Evolutionary conservation across 2,888 invertebrate species (phyloP), one percentile per base, ranked within the genome.

Genomic region (Tetropium fuscum): DNA sequence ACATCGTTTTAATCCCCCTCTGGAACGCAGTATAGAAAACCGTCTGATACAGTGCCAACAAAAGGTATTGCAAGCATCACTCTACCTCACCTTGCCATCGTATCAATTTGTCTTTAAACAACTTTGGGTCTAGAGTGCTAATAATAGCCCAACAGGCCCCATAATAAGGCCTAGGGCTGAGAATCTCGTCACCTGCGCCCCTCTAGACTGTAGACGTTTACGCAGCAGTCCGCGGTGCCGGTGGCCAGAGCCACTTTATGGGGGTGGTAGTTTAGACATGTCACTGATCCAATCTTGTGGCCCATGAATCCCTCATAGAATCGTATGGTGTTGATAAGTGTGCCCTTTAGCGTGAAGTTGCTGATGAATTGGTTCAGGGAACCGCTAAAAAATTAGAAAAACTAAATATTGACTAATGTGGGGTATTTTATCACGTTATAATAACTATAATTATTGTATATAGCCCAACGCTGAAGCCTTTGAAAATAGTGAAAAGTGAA

Each of bases 231-330:
- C 73, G 90, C 88, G 63, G 92, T 91, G 65, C 96, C 96, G 68
- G 93, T 92, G 63, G 94, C 95, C 77, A 97, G 83, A 63, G 90
- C 87, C 70, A 93, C 89, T 76, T 92, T 90, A 78, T 93, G 88
- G 27, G 95, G 93, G 82, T 98, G 97, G 84, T 96, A 97, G 68
- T 91, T 89, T 73, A 97, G 84, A 78, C 94, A 95, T 70, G 90
- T 90, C 60, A 96, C 92, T 38, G 95, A 91, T 11, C 94, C 94
- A 72, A 94, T 93, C 77, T 94, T 87, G 71, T 93, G 90, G 60
- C 89, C 89, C 87, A 94, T 92, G 83, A 97, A 96, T 53, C 97
- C 95, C 78, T 97, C 96, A 81, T 96, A 93, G 80, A 91, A 91
- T 78, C 92, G 92, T 77, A 97, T 90, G 2, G 90, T 88, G 81